phyloP scores from a whole-genome alignment of 2,113 vertebrate genomes.

The Myxocyprinus asiaticus region DNA sequence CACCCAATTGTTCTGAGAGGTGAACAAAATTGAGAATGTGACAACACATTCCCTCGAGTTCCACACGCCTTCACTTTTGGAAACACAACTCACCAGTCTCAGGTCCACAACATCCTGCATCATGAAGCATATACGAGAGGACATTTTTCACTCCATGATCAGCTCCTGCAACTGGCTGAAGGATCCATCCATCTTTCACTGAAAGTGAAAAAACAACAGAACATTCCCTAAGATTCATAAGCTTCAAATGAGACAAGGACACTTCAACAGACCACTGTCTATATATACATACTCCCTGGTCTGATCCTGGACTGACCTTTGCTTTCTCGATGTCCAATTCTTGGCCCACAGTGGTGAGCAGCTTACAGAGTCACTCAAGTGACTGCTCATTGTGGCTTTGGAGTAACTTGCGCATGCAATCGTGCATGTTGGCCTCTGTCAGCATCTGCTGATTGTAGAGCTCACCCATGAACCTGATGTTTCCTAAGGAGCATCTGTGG shows the following conservation, averaged over 20 bases:
- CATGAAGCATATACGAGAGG: constrained; percentile 96
- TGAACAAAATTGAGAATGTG: too few relatives aligned
- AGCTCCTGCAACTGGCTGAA: constrained; percentile 98
- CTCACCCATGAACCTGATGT: constrained; percentile 97
- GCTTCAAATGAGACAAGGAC: too few relatives aligned
- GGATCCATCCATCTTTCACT: constrained; percentile 98
- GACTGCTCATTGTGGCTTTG: constrained; percentile 97
- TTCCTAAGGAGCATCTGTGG: constrained; percentile 72
- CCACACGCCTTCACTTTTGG: constrained; percentile 77
- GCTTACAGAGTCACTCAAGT: constrained; percentile 94
- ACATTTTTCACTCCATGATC: constrained; percentile 95
- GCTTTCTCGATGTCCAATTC: constrained; percentile 96
- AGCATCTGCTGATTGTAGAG: constrained; percentile 98
- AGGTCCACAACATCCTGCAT: constrained; percentile 91
- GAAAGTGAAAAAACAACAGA: constrained; percentile 10
- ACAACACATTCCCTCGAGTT: too few relatives aligned
- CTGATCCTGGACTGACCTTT: constrained; percentile 72
- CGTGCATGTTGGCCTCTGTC: constrained; percentile 96
- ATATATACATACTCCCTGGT: too few relatives aligned
- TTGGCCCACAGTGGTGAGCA: constrained; percentile 95
- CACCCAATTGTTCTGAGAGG: too few relatives aligned
- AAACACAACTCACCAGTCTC: too few relatives aligned
- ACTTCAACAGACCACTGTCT: too few relatives aligned
- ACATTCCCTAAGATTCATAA: not conserved
- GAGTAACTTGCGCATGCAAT: constrained; percentile 94